Percentiles rank a stretch among this genome's conserved stretches.
phyloP scores from a whole-genome alignment of 2,888 invertebrate genomes.

The Meloe dianella region DNA sequence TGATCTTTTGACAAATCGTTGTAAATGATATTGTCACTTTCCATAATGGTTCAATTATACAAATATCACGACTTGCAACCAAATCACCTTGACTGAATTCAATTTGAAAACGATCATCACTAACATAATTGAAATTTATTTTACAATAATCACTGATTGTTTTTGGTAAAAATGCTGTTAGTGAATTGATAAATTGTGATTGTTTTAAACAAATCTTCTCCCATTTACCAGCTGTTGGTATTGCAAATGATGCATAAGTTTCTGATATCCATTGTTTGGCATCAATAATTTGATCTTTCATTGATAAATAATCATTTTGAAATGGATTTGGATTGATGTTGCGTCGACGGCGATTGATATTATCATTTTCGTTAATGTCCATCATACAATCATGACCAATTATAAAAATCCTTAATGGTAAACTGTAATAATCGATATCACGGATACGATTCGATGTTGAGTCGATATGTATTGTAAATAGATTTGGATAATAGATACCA shows the following conservation, averaged over 20 bases:
- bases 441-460: constrained; percentile 80
- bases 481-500: constrained; percentile 80
- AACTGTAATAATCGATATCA: constrained; percentile 82
- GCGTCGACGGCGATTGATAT: constrained; percentile 31
- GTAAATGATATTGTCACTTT: constrained; percentile 77
- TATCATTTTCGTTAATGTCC: constrained; percentile 61
- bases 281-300: constrained; percentile 73
- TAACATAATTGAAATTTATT: constrained; percentile 79
- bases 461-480: constrained; percentile 87
- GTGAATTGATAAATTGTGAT: constrained; percentile 80
- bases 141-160: constrained; percentile 76
- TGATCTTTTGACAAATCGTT: constrained; percentile 68
- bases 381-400: constrained; percentile 75
- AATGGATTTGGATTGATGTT: constrained; percentile 45
- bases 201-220: constrained; percentile 79
- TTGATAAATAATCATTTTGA: constrained; percentile 62
- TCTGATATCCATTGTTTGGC: constrained; percentile 87
- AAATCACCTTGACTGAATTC: constrained; percentile 81
- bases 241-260: constrained; percentile 86
- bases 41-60: constrained; percentile 83
- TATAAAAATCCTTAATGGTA: constrained; percentile 78
- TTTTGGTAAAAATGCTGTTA: constrained; percentile 78
- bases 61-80: constrained; percentile 79
- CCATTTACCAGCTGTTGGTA: constrained; percentile 81
- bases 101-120: constrained; percentile 72